Evolutionary conservation across 2,113 vertebrate species (phyloP), one percentile per base, ranked within the genome.

Genomic region (Tachysurus vachellii): DNA sequence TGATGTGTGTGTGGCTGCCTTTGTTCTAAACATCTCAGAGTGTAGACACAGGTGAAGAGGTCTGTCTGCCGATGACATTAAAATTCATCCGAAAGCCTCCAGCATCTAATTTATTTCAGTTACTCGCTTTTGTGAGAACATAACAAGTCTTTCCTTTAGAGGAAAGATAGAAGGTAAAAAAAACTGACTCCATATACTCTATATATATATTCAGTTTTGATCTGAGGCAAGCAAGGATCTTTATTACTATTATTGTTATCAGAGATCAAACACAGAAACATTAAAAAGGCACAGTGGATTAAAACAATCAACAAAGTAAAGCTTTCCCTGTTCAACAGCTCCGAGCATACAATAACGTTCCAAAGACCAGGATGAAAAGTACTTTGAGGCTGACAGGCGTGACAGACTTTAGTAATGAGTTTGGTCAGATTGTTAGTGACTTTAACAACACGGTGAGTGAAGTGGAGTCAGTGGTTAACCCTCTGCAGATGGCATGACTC

Each of bases 81-180:
- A 88, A 88, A 89, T 91, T 90, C 86, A 64, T 86, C 57, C 13
- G 62, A 76, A 79, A 82, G 36, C 75, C 23, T 87, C 36, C 36
- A 81, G 64, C 50, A 88, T 62, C 88, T 80, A 83, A 80, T 85
- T 90, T 23, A 80, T 89, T 83, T 91, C 87, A 88, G 85, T 1
- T 61, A n/a, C 4, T 9, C 26, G 44, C 71, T 80, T 79, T 76
- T 83, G 44, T 71, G 61, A 82, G n/a, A 19, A 86, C 64, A 50
- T 21, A 86, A 86, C 80, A 47, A 80, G 71, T 73, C 53, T 80
- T 47, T 44, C 70, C 80, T 77, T 62, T 61, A 73, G 77, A 80
- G 31, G 16, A 56, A 80, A 59, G 13, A 68, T 75, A 71, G 47
- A 11, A 82, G 57, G 68, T 53, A 19, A 31, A 80, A 86, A 61